Conservation (phyloP, 2,113 vertebrate species). For the Seriola rivoliana region DNA sequence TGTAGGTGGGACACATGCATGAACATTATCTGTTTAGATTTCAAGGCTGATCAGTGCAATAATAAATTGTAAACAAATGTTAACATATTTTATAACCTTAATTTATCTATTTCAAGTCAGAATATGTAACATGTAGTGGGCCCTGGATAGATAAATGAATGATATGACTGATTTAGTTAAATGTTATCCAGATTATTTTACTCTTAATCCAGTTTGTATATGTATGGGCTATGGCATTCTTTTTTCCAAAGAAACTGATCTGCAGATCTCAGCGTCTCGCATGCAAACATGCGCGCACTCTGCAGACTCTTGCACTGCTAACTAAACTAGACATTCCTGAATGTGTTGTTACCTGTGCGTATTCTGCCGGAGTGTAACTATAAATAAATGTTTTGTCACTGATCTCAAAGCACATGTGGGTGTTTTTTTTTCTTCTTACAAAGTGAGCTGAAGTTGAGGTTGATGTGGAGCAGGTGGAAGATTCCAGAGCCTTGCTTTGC, state of each 20-base stretch:
- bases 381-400: constrained; percentile 33
- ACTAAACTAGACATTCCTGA: constrained; percentile 2
- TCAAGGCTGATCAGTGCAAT: neutral
- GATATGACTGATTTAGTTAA: neutral
- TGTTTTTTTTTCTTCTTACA: constrained; percentile 12
- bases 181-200: neutral
- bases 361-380: constrained; percentile 12
- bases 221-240: neutral
- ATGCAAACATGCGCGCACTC: constrained; percentile 8
- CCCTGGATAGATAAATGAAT: neutral
- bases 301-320: neutral
- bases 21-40: neutral
- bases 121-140: neutral
- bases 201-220: neutral
- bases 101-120: no score
- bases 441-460: constrained; percentile 25
- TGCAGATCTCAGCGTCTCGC: neutral
- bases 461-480: constrained; percentile 65
- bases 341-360: constrained; percentile 5
- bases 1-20: neutral
- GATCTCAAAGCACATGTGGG: constrained; percentile 2
- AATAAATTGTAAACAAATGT: neutral
- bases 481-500: constrained; percentile 47
- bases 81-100: neutral
- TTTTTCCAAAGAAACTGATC: neutral